phyloP scores from a whole-genome alignment of 2,888 invertebrate genomes.

The Drosophila falleni region DNA sequence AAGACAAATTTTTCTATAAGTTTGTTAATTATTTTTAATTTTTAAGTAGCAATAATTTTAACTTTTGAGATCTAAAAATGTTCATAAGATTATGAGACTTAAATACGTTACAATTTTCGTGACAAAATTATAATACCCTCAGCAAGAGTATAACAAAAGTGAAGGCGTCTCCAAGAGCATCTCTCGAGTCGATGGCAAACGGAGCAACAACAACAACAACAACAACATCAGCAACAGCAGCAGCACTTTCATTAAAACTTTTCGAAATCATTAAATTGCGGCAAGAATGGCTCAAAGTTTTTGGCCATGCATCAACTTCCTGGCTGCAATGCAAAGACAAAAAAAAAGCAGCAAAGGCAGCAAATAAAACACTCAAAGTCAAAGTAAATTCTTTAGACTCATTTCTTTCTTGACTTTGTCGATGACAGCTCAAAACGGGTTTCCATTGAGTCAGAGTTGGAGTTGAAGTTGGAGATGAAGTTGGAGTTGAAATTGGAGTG shows the following conservation, averaged over 20 bases:
- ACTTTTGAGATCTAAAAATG: too few species aligned
- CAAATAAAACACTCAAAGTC: conserved; percentile 43
- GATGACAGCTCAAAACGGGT: conserved; percentile 43
- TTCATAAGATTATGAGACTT: too few species aligned
- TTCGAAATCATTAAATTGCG: conserved; percentile 56
- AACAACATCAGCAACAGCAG: conserved; percentile 15
- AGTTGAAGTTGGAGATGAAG: conserved; percentile 9
- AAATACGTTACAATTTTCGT: neutral
- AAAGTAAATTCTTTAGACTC: conserved; percentile 26
- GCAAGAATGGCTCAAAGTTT: conserved; percentile 47
- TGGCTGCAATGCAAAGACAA: conserved; percentile 43
- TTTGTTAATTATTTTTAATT: too few species aligned
- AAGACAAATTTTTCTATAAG: too few species aligned
- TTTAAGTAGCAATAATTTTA: too few species aligned
- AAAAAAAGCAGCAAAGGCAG: conserved; percentile 13
- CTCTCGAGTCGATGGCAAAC: conserved; percentile 21
- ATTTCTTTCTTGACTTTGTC: conserved; percentile 34
- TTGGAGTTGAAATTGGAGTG: neutral
- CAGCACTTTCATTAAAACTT: conserved; percentile 61
- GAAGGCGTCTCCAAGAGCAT: conserved; percentile 73
- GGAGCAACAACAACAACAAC: conserved; percentile 19
- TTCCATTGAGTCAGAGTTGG: conserved; percentile 25
- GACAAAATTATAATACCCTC: neutral
- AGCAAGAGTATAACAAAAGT: conserved; percentile 52
- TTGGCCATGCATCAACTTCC: conserved; percentile 54